Percentiles rank a stretch among this genome's conserved stretches.
Evolutionary conservation across 1,140 invertebrate species (phyloP).

Genomic region (Drosophila setifemur): DNA sequence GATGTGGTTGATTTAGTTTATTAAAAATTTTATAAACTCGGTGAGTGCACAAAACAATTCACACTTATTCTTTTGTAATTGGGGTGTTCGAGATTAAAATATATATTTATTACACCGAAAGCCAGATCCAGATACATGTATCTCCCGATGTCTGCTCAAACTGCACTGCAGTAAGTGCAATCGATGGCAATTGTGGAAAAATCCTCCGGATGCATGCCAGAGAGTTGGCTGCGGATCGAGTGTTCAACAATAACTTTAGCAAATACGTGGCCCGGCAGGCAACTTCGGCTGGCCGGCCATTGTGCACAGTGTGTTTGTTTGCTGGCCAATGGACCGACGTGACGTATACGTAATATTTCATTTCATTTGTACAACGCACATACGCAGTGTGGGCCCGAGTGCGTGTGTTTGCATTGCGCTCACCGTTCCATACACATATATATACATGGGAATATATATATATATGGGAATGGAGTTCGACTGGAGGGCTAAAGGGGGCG

Average conservation of each 20-base stretch:
- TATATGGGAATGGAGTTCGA: too few relatives aligned
- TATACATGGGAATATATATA: slow-evolving; percentile 1
- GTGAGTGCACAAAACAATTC: too few relatives aligned
- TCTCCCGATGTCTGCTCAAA: not conserved
- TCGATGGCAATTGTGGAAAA: not conserved
- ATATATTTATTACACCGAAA: too few relatives aligned
- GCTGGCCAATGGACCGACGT: slow-evolving; percentile 68
- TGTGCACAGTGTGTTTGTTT: slow-evolving; percentile 49
- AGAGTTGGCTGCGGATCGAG: slow-evolving; percentile 22
- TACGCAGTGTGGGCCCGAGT: slow-evolving; percentile 10
- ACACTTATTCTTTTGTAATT: too few relatives aligned
- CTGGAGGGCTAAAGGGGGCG: not conserved
- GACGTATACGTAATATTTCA: slow-evolving; percentile 78
- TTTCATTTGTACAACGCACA: slow-evolving; percentile 64
- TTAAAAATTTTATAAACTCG: too few relatives aligned
- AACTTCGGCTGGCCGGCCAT: slow-evolving; percentile 30
- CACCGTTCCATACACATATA: slow-evolving; percentile 9
- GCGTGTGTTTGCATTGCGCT: slow-evolving; percentile 31
- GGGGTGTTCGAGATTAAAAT: too few relatives aligned
- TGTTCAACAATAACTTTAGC: slow-evolving; percentile 71
- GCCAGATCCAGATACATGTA: too few relatives aligned
- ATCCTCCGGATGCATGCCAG: not conserved
- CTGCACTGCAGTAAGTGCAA: not conserved
- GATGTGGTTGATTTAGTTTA: too few relatives aligned
- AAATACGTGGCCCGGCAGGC: slow-evolving; percentile 50